Evolutionary conservation across 2,797 vertebrate species (phyloP).

Genomic region (Sebastes nivosus): DNA sequence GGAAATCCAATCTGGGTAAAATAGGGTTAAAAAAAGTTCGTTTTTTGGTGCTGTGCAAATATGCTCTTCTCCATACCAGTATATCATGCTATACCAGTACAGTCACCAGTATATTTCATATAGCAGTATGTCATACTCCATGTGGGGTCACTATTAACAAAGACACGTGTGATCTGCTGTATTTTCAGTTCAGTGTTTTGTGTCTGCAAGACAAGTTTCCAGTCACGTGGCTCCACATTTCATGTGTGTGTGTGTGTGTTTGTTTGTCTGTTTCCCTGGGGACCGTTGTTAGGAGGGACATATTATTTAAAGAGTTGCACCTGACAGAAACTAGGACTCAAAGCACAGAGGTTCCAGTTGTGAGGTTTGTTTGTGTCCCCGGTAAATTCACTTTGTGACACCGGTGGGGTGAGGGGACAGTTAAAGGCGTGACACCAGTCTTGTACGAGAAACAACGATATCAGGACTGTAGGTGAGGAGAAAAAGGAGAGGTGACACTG

Average conservation of each 20-base stretch:
- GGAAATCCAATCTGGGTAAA: slow-evolving; percentile 57
- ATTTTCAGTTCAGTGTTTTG: slow-evolving; percentile 58
- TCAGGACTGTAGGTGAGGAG: not conserved
- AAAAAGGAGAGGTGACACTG: not conserved
- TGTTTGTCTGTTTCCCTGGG: slow-evolving; percentile 33
- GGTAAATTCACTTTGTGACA: slow-evolving; percentile 37
- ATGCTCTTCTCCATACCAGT: slow-evolving; percentile 69
- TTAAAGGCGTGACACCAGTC: slow-evolving; percentile 20
- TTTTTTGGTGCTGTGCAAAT: slow-evolving; percentile 79
- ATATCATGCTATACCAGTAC: slow-evolving; percentile 67
- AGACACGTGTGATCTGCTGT: slow-evolving; percentile 54
- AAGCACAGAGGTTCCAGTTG: slow-evolving; percentile 57
- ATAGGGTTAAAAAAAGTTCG: slow-evolving; percentile 35
- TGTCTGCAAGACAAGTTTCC: slow-evolving; percentile 56
- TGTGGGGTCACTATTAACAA: slow-evolving; percentile 64
- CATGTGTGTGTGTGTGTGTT: slow-evolving; percentile 20
- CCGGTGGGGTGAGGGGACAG: slow-evolving; percentile 15
- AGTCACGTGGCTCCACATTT: slow-evolving; percentile 60
- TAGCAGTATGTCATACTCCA: slow-evolving; percentile 56
- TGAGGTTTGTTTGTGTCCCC: slow-evolving; percentile 31
- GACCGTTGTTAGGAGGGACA: slow-evolving; percentile 30
- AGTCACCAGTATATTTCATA: slow-evolving; percentile 63
- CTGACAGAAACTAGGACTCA: slow-evolving; percentile 33
- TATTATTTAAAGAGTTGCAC: slow-evolving; percentile 44
- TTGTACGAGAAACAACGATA: not conserved